Conservation (phyloP, 1,140 invertebrate species). For the Nebria ingens region DNA sequence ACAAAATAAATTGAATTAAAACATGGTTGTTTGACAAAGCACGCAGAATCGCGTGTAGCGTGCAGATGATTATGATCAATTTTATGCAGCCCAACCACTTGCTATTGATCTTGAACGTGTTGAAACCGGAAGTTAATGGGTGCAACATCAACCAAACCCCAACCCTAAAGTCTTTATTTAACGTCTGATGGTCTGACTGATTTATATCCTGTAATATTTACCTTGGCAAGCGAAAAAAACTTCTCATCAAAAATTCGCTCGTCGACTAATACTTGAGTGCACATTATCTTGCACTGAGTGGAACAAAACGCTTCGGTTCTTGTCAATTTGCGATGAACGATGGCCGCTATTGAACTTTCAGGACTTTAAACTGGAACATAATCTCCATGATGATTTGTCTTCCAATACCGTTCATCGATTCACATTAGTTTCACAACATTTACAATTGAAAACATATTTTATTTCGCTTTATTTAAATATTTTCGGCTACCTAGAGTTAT, state of each 20-base stretch:
- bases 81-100: no score
- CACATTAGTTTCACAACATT: no score
- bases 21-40: neutral
- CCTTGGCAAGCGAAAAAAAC: neutral
- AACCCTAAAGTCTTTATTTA: neutral
- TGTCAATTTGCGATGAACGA: slow-evolving; percentile 6
- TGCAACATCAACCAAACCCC: neutral
- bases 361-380: neutral
- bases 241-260: neutral
- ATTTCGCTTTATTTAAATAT: neutral
- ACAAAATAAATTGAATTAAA: neutral
- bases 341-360: neutral
- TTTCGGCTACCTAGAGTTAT: no score
- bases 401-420: neutral
- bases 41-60: neutral
- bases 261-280: neutral
- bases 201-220: slow-evolving; percentile 3
- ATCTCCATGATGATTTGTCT: neutral
- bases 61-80: neutral
- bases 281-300: slow-evolving; percentile 4
- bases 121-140: neutral
- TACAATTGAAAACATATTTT: neutral
- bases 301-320: slow-evolving; percentile 3
- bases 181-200: neutral
- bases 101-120: neutral